Conservation (phyloP, 2,113 vertebrate species). For the Sapajus apella region DNA sequence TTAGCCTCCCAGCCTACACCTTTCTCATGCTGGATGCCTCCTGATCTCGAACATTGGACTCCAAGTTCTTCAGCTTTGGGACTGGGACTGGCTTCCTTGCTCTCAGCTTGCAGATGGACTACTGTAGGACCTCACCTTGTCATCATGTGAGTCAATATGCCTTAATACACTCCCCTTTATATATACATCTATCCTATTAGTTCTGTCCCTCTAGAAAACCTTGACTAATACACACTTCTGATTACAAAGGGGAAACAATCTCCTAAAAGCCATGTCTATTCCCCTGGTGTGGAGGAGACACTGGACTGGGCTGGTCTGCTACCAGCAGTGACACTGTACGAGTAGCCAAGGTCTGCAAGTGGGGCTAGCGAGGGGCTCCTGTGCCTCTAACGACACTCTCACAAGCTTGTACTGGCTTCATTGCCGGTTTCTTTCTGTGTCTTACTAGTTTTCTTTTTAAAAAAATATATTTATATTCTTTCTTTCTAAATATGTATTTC, state of each 20-base stretch:
- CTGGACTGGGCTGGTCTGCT: background rate
- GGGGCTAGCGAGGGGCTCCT: rapidly evolving
- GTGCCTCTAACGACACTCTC: rapidly evolving
- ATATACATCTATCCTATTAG: no score
- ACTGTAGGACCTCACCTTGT: no score
- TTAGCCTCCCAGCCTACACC: no score
- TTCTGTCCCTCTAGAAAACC: no score
- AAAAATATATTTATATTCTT: background rate
- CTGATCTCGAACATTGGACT: no score
- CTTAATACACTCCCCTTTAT: no score
- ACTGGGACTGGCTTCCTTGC: no score
- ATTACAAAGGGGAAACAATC: background rate
- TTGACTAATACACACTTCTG: no score
- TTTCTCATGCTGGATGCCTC: no score
- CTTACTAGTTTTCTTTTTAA: background rate
- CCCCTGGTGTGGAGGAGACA: background rate
- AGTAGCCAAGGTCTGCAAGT: background rate
- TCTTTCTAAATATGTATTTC: background rate
- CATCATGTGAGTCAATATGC: no score
- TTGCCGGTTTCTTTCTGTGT: background rate
- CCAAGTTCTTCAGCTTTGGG: no score
- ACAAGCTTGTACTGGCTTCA: rapidly evolving
- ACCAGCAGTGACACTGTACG: rapidly evolving
- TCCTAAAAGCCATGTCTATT: background rate
- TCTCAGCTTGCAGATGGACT: no score